Evolutionary conservation across 2,888 invertebrate species (phyloP), one percentile per base, ranked within the genome.

Genomic region (Caenorhabditis becei): DNA sequence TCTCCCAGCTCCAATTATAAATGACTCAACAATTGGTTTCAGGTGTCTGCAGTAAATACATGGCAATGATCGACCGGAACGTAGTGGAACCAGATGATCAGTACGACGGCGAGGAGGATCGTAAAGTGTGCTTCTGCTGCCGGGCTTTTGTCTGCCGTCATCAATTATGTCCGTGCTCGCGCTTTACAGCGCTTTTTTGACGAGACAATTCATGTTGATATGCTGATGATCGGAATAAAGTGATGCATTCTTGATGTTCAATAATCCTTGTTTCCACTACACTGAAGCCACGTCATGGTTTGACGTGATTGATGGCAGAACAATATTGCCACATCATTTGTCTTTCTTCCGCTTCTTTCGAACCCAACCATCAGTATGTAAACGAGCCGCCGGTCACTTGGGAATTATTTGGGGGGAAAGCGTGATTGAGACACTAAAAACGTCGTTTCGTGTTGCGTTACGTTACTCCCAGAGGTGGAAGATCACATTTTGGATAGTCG

Each of bases 111-210:
- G 82, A 78, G 28, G 82, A 82, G 23, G 53, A 62, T 53, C 71
- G 75, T 18, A 82, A 81, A 66, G 69, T 85, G 35, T 87, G 87
- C 71, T 87, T 86, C 66, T 87, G 87, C 53, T 87, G 87, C 59
- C 63, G 87, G 37, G 82, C 87, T 16, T 86, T 83, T 63, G 83
- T 85, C 18, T 87, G 87, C 58, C 85, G 83, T 41, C 85, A 86
- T 72, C 87, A 86, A 72, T 63, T 83, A 63, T 87, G 87, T 35
- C 87, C 87, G 10, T 87, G 87, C 65, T 84, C 86, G 4, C 80
- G 82, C 47, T 87, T 84, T 58, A 77, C 79, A 4, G 82, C 83
- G 18, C 71, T 83, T n/a, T 82, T 80, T 41, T 77, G 32, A 80
- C 61, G 47, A 47, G 18, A 47, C 47, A 47, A n/a, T 58, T 26